Evolutionary conservation across 2,113 vertebrate species (phyloP).

Genomic region (Glareola pratincola): DNA sequence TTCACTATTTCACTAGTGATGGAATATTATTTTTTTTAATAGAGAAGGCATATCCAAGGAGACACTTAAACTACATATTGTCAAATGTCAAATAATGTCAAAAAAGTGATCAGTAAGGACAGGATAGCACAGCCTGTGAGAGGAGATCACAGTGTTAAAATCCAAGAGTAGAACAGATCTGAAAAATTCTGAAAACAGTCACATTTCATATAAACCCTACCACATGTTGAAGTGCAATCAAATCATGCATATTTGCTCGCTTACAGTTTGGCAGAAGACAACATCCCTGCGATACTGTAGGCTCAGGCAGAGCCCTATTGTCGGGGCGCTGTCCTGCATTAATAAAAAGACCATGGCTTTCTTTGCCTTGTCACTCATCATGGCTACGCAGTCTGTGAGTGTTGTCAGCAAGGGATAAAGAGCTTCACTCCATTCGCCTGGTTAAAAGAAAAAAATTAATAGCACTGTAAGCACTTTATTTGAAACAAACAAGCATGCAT

Average conservation of each 20-base stretch:
- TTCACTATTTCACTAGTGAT: not conserved
- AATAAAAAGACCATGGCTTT: conserved; percentile 97
- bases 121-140: not conserved
- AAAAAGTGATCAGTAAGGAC: not conserved
- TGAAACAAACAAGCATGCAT: not conserved
- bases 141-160: not conserved
- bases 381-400: conserved; percentile 92
- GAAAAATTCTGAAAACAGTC: not conserved
- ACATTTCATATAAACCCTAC: not conserved
- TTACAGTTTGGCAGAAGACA: conserved; percentile 98
- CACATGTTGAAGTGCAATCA: not conserved
- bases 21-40: not conserved
- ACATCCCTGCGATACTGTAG: conserved; percentile 96
- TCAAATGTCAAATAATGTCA: not conserved
- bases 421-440: conserved; percentile 98
- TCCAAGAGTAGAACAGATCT: not conserved
- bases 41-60: not conserved
- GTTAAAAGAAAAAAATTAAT: not conserved
- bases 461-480: not conserved
- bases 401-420: conserved; percentile 95
- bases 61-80: not conserved
- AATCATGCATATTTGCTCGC: not conserved
- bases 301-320: conserved; percentile 88
- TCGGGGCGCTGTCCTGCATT: conserved; percentile 96
- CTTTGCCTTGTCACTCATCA: conserved; percentile 98